Conservation (phyloP, 1,140 invertebrate species). For the Proctacanthus coquilletti region DNA sequence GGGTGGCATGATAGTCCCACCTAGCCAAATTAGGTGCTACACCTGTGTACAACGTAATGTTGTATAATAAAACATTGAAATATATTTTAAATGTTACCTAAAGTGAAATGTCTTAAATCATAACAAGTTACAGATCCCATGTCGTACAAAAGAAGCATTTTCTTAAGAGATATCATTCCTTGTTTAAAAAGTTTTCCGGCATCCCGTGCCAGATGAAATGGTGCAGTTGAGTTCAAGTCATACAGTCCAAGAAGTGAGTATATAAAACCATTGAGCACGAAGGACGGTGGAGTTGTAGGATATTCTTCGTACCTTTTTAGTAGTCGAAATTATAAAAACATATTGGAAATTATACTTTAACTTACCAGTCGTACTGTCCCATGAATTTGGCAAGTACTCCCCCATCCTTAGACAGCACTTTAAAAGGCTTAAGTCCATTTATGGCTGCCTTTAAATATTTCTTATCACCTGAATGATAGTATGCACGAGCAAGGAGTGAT, state of each 20-base stretch:
- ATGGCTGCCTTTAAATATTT: conserved; percentile 68
- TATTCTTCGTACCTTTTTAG: conserved; percentile 92
- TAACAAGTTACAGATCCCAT: conserved; percentile 94
- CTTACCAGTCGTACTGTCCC: conserved; percentile 56
- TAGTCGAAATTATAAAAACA: conserved; percentile 3
- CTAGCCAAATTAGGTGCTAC: conserved; percentile 79
- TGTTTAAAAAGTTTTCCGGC: conserved; percentile 64
- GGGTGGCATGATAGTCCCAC: conserved; percentile 98
- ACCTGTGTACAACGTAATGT: too few relatives aligned
- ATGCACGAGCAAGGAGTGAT: conserved; percentile 80
- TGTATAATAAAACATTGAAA: background rate
- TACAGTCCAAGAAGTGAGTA: conserved; percentile 94
- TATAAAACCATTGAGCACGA: conserved; percentile 97
- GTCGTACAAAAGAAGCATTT: conserved; percentile 82
- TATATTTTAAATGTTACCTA: too few relatives aligned
- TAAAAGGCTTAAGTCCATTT: conserved; percentile 66
- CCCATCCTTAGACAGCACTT: conserved; percentile 48
- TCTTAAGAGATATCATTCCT: conserved; percentile 79
- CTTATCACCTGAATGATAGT: conserved; percentile 58
- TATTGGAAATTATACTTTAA: background rate
- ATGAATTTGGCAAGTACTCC: conserved; percentile 78
- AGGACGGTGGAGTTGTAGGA: conserved; percentile 85
- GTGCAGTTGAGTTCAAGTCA: conserved; percentile 64
- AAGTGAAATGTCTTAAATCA: conserved; percentile 83
- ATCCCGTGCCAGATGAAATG: conserved; percentile 41